Conservation (phyloP, 1,140 invertebrate species). For the Trialeurodes vaporariorum region DNA sequence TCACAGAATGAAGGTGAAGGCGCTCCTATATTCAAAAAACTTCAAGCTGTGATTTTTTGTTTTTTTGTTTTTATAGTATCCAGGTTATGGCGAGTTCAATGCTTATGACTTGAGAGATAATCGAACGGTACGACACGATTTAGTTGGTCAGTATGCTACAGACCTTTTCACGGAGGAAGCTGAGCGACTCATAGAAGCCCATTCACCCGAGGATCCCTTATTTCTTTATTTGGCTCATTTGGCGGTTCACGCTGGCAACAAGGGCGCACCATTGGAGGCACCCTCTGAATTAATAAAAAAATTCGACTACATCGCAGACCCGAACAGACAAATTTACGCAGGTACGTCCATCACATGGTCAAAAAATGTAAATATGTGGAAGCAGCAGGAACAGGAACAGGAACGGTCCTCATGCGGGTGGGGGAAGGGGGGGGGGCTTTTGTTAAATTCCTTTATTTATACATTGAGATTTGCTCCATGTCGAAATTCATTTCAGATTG, state of each 20-base stretch:
- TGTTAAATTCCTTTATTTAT: no score
- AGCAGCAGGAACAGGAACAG: no score
- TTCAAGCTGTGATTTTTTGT: no score
- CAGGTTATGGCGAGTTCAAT: slow-evolving; percentile 34
- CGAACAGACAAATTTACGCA: slow-evolving; percentile 51
- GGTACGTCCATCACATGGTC: no score
- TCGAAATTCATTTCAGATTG: no score
- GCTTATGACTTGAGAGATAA: slow-evolving; percentile 43
- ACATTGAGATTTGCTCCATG: no score
- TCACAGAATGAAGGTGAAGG: no score
- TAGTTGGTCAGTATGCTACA: slow-evolving; percentile 52
- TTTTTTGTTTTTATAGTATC: slow-evolving; percentile 18
- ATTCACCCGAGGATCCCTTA: slow-evolving; percentile 43
- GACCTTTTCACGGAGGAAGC: slow-evolving; percentile 54
- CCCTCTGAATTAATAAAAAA: slow-evolving; percentile 47
- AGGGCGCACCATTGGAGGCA: slow-evolving; percentile 44
- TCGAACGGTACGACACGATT: slow-evolving; percentile 41
- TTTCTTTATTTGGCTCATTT: slow-evolving; percentile 57
- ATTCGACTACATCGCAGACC: slow-evolving; percentile 49
- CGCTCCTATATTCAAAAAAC: no score
- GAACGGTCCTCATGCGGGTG: no score
- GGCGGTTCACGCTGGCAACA: slow-evolving; percentile 49
- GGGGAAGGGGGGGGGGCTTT: no score
- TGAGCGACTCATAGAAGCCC: slow-evolving; percentile 42
- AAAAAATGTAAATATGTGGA: no score